These are phyloP conservation scores for Oxygymnocypris stewartii DNA, from an alignment of 2,113 vertebrate genomes.

Conservation along the genomic window DNA sequence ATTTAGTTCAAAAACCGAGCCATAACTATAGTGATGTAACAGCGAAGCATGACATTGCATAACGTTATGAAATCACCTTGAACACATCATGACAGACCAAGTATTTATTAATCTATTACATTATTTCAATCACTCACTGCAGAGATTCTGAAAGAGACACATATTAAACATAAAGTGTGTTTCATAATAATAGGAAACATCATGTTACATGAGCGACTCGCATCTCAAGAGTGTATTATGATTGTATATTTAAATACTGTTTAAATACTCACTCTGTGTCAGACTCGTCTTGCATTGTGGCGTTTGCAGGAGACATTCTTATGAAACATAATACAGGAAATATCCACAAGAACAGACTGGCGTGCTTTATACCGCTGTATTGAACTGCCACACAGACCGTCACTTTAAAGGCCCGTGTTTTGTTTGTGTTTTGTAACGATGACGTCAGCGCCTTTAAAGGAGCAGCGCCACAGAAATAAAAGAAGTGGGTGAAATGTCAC, in stretches of 20 bases:
- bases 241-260: neutral
- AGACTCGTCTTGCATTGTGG: constrained; percentile 67
- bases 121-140: neutral
- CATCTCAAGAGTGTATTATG: neutral
- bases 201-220: neutral
- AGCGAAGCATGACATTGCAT: constrained; percentile 44
- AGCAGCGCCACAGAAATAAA: neutral
- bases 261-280: constrained; percentile 71
- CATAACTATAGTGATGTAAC: neutral
- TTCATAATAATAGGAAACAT: neutral
- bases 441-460: constrained; percentile 59
- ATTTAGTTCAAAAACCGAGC: neutral
- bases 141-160: neutral
- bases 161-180: neutral
- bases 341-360: neutral
- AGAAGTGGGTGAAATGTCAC: neutral
- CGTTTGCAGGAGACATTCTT: constrained; percentile 49
- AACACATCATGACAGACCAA: neutral
- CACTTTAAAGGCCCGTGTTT: constrained; percentile 35
- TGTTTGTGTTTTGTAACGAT: constrained; percentile 67
- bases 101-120: too few species aligned
- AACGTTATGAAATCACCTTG: constrained; percentile 11
- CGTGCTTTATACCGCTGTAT: neutral
- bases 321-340: constrained; percentile 53
- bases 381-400: neutral